Percentiles rank a stretch among this genome's conserved stretches.
phyloP scores from a whole-genome alignment of 2,797 vertebrate genomes.

The Schizopygopsis pylzovi region DNA sequence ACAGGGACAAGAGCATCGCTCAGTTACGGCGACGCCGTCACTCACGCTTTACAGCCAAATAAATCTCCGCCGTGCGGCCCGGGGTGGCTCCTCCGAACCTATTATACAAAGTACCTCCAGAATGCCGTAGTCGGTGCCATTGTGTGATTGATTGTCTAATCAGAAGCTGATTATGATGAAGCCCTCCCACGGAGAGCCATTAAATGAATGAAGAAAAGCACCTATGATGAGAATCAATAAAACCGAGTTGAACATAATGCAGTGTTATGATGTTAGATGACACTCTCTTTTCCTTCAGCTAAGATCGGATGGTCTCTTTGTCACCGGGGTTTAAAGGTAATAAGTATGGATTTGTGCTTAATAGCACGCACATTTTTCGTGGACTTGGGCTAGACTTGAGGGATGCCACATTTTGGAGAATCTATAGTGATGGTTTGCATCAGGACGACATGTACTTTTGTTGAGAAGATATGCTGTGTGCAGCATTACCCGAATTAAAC shows the following conservation, averaged over 20 bases:
- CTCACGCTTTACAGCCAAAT: constrained; percentile 48
- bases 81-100: constrained; percentile 36
- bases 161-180: constrained; percentile 61
- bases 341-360: constrained; percentile 31
- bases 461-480: not conserved
- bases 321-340: constrained; percentile 49
- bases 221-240: constrained; percentile 60
- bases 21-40: constrained; percentile 37
- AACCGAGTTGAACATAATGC: constrained; percentile 38
- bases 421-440: not conserved
- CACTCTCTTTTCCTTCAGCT: constrained; percentile 46
- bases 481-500: constrained; percentile 13
- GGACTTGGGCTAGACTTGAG: not conserved
- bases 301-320: constrained; percentile 44
- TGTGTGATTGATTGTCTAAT: constrained; percentile 65
- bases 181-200: constrained; percentile 47
- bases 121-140: constrained; percentile 24
- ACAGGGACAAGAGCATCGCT: constrained; percentile 38
- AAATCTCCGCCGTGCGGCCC: constrained; percentile 34
- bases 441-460: not conserved
- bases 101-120: constrained; percentile 42
- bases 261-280: constrained; percentile 48
- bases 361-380: not conserved
- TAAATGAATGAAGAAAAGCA: constrained; percentile 56
- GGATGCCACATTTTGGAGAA: not conserved